Base-by-base conservation (phyloP, 1,140 invertebrate genomes). In the Lucilia sericata region DNA sequence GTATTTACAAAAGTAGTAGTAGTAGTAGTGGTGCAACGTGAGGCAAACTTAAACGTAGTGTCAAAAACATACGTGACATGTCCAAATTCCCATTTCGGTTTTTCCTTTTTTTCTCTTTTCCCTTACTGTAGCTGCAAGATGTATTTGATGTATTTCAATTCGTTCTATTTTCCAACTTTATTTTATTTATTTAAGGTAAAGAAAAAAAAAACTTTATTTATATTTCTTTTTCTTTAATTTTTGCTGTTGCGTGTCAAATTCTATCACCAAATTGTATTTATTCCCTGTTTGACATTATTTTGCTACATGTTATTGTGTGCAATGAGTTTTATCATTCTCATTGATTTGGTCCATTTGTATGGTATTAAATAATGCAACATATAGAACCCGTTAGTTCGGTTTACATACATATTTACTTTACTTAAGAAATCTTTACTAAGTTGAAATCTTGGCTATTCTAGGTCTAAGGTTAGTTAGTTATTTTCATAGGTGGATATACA, bases 201-300 rank as follows among this genome's bases (percentile, higher is more conserved):
- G 25, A 30, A 30, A 30, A 30, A 30, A 30, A 30, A 30, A 30
- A 30, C 25, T 30, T 30, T 30, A 30, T 30, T 60, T 60, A n/a
- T 60, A 60, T 60, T 17, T n/a, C n/a, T n/a, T 60, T 17, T 12
- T 14, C 7, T 14, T 60, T 14, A 60, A 60, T 60, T 60, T 60
- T n/a, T 51, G 14, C 51, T n/a, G 55, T 60, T 60, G 55, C 55
- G 55, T 60, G n/a, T 60, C 14, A 17, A 60, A 60, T 60, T 60
- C 55, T 17, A 60, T 60, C n/a, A n/a, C 55, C 55, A 60, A 60
- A 60, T 60, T 60, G 14, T 60, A 60, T 60, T 60, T 60, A 60
- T 60, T 60, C 55, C n/a, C 14, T n/a, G n/a, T 60, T 60, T 17
- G 55, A 60, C 14, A 60, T 17, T n/a, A 60, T 60, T n/a, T 60